Evolutionary conservation across 35 echinoderm and acorn worm genomes (phyloP), one percentile per base, ranked within the genome.

Genomic region (Diadema setosum): DNA sequence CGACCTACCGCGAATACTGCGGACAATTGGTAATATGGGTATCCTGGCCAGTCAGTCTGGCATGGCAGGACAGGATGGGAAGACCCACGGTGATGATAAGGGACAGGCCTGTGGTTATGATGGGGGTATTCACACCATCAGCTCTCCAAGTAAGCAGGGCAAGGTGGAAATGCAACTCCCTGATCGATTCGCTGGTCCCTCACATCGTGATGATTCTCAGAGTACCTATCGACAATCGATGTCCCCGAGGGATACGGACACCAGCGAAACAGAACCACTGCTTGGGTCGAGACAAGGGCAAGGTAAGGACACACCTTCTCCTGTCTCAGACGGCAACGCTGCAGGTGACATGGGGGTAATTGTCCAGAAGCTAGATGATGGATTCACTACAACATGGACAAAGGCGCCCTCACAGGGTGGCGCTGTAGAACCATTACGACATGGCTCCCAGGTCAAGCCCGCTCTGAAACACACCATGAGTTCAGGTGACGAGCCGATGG

Each of bases 381-480:
- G 94, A 11, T 96, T 96, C 45, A 96, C 94, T 1, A 91, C 94
- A 6, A 91, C 94, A 20, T 96, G 94, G 94, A 96, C 94, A 5
- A 96, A 96, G 82, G 94, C 65, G n/a, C 87, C 87, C 7, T 88
- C 91, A 70, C 83, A 85, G 58, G 35, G 56, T 65, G 24, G 48
- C 14, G n/a, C n/a, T n/a, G n/a, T n/a, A n/a, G 59, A 64, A 50
- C 24, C 57, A 8, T 33, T 48, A 42, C 15, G 30, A 8, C 48
- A 42, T 41, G 88, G 81, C 1, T 65, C 37, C 70, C 40, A 58
- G 3, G 81, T 84, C 17, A 90, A 90, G 74, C 80, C 88, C 0
- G 81, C 64, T 4, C 59, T 90, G 20, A 90, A 90, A 45, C 60
- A 82, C 8, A 61, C 81, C 8, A 58, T 64, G 16, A 90, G 63